A percentile compares a stretch with the other conserved stretches of the same genome.
Conservation (phyloP, 2,888 invertebrate genomes). For the Eupithecia dodoneata region DNA sequence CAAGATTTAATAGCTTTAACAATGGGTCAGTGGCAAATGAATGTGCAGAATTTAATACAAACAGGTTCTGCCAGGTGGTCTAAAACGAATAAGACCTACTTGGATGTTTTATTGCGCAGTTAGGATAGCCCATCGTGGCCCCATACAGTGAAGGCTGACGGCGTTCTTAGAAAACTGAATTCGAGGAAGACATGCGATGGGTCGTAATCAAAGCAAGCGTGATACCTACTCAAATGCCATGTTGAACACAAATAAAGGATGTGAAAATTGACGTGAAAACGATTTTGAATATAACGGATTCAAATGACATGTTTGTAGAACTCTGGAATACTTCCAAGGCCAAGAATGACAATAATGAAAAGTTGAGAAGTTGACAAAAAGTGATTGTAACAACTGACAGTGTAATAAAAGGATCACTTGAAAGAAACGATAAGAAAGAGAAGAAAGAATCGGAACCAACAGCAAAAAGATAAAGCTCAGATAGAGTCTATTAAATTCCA, state of each 20-base stretch:
- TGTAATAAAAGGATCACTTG: not conserved
- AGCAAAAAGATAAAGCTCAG: slow-evolving; percentile 3
- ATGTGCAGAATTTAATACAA: slow-evolving; percentile 44
- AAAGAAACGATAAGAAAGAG: not conserved
- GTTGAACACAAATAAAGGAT: not conserved
- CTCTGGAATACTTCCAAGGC: slow-evolving; percentile 8
- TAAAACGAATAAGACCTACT: slow-evolving; percentile 42
- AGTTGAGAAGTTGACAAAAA: slow-evolving; percentile 4
- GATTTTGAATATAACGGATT: slow-evolving; percentile 4
- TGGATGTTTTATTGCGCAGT: slow-evolving; percentile 42
- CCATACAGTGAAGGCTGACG: slow-evolving; percentile 37
- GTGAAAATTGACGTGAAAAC: slow-evolving; percentile 6
- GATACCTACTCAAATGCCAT: slow-evolving; percentile 1
- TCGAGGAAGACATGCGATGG: slow-evolving; percentile 19
- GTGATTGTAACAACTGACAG: not conserved
- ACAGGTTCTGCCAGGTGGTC: slow-evolving; percentile 48
- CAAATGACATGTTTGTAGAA: not conserved
- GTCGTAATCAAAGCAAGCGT: slow-evolving; percentile 12
- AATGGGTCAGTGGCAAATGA: slow-evolving; percentile 45
- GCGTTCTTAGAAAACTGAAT: slow-evolving; percentile 39
- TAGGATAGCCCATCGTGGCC: slow-evolving; percentile 41
- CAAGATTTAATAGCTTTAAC: slow-evolving; percentile 44
- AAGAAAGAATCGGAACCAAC: not conserved
- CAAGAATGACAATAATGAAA: slow-evolving; percentile 8
- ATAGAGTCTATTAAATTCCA: slow-evolving; percentile 30